Base-by-base conservation (phyloP, 2,797 vertebrate genomes). In the Pogonophryne albipinna region DNA sequence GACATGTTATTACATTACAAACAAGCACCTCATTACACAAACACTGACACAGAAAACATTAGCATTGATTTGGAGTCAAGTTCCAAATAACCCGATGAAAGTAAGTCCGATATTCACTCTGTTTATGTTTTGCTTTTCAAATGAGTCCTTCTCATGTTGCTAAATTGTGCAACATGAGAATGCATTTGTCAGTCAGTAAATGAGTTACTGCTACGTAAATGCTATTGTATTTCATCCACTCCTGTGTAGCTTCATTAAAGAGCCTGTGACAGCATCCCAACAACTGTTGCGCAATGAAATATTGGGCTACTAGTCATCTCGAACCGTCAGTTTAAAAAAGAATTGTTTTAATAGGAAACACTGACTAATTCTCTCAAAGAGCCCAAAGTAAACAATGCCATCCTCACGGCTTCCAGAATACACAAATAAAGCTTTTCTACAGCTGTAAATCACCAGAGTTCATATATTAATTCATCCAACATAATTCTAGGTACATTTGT, bases 191-290 rank as follows among this genome's bases (percentile, higher is more conserved):
- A 52, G 13, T 45, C 41, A 6, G 8, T 38, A 38, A 38, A 8
- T 38, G 7, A 38, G 34, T 38, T 49, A 34, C 50, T 38, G 42
- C 41, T 16, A n/a, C 1, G 5, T 27, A 13, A n/a, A 50, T 31
- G 19, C 23, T 10, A 15, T 38, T 56, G 52, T 8, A 15, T 38
- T 61, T 58, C 53, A 1, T 20, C 17, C 15, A 42, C n/a, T 16
- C 17, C 23, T 49, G 38, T 56, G 23, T 3, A 13, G 55, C 65
- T 60, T 66, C 59, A 59, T 69, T 77, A 50, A 60, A n/a, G n/a
- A n/a, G n/a, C n/a, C n/a, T n/a, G n/a, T n/a, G n/a, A n/a, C n/a
- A n/a, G n/a, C n/a, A n/a, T n/a, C n/a, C n/a, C n/a, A n/a, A n/a
- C n/a, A n/a, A n/a, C n/a, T n/a, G n/a, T n/a, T n/a, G n/a, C n/a